A percentile compares a stretch with the other conserved stretches of the same genome.
These are phyloP conservation scores for Mamestra configurata DNA, from an alignment of 1,140 invertebrate species.

Conservation along the genomic window DNA sequence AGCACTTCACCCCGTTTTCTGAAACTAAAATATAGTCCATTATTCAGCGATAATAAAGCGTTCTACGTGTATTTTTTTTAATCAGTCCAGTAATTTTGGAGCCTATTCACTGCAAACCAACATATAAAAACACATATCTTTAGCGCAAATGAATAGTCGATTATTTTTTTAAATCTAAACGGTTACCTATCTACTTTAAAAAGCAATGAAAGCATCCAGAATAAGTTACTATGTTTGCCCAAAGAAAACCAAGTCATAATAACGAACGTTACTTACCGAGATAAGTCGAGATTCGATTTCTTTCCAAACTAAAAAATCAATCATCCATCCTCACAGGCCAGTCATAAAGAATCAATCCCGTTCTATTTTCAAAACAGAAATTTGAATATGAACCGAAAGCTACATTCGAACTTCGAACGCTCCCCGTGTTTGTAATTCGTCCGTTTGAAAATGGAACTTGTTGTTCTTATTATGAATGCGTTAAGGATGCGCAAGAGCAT, in stretches of 20 bases:
- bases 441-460: constrained; percentile 78
- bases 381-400: constrained; percentile 81
- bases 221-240: constrained; percentile 26
- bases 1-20: too few species aligned
- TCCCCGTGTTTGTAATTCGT: constrained; percentile 79
- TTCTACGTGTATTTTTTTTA: too few species aligned
- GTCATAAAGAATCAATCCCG: constrained; percentile 61
- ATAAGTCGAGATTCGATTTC: constrained; percentile 41
- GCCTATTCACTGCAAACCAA: too few species aligned
- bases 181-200: constrained; percentile 41
- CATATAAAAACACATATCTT: too few species aligned
- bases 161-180: constrained; percentile 27
- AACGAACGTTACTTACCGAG: constrained; percentile 14
- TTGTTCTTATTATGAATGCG: constrained; percentile 84
- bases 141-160: constrained; percentile 43
- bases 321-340: constrained; percentile 45
- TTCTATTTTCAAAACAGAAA: constrained; percentile 83
- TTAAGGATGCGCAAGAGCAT: constrained; percentile 85
- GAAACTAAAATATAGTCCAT: too few species aligned
- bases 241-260: constrained; percentile 26
- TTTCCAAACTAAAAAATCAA: constrained; percentile 49
- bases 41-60: too few species aligned
- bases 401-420: constrained; percentile 74
- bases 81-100: too few species aligned
- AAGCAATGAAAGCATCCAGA: constrained; percentile 30